Base-by-base conservation (phyloP, 2,113 vertebrate genomes). In the Tenebrosternarchus preto region DNA sequence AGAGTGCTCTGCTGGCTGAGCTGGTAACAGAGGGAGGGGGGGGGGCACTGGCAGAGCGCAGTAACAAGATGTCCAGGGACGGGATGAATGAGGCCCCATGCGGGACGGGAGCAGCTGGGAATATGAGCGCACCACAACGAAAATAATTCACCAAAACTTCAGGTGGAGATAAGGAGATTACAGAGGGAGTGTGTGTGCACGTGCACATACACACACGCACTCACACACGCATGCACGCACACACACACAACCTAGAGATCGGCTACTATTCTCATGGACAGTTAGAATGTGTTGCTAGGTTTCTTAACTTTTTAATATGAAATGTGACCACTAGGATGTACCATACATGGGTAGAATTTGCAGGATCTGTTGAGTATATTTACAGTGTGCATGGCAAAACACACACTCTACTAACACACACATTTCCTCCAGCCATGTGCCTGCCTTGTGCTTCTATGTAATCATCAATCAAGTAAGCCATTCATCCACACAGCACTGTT, bases 361-460 rank as follows among this genome's bases (percentile, higher is more conserved):
- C 5, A 60, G 16, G 1, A 24, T 59, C 76, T 69, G 50, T 2
- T 29, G 60, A 74, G 39, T 57, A 9, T 27, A 31, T 66, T 64
- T 63, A 27, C n/a, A 24, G 27, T n/a, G 83, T 87, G 87, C 86
- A 86, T 88, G 88, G 88, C 84, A 19, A 66, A 84, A 78, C 81
- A 64, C 90, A 91, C 53, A 60, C 85, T 84, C 80, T 81, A 8
- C 22, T 59, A 46, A 59, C 87, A 84, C 86, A 90, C 82, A 81
- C 82, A 89, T 90, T 73, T 90, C 85, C 82, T 56, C 61, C 73
- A 80, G 20, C 19, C 29, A 57, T 73, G 43, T 80, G 66, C 7
- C 71, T 75, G 72, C 31, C 43, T 27, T 39, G 64, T 39, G 20
- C 31, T 80, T 73, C 64, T 75, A 70, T 66, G 24, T 31, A 69